These are phyloP conservation scores for Harpalus rubripes DNA, from an alignment of 2,888 invertebrate species.

Conservation along the genomic window DNA sequence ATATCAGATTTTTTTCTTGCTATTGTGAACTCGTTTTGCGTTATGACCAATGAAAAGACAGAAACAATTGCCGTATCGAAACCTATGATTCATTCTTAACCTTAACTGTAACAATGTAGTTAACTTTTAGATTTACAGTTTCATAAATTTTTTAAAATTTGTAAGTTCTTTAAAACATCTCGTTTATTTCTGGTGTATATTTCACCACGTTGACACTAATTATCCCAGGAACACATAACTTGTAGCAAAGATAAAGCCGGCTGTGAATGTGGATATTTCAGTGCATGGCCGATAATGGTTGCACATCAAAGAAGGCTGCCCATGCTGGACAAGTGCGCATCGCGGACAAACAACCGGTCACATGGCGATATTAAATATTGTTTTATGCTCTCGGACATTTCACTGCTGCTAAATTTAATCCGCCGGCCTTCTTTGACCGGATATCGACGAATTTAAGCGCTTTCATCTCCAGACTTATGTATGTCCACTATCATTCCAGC, in stretches of 20 bases:
- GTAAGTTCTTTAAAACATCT: background rate
- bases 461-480: background rate
- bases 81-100: no score
- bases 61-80: no score
- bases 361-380: slow-evolving; percentile 48
- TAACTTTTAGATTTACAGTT: no score
- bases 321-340: background rate
- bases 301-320: slow-evolving; percentile 3
- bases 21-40: no score
- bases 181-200: background rate
- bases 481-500: background rate
- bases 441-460: background rate
- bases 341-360: slow-evolving; percentile 8
- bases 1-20: no score
- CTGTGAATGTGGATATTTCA: background rate
- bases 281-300: background rate
- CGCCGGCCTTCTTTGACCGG: background rate
- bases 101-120: no score
- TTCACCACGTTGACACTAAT: background rate
- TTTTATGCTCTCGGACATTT: slow-evolving; percentile 40
- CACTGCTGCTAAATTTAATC: slow-evolving; percentile 38
- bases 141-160: background rate
- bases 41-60: no score
- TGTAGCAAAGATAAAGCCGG: background rate
- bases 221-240: background rate